Evolutionary conservation across 1,140 invertebrate species (phyloP).

Genomic region (Drosophila albomicans): DNA sequence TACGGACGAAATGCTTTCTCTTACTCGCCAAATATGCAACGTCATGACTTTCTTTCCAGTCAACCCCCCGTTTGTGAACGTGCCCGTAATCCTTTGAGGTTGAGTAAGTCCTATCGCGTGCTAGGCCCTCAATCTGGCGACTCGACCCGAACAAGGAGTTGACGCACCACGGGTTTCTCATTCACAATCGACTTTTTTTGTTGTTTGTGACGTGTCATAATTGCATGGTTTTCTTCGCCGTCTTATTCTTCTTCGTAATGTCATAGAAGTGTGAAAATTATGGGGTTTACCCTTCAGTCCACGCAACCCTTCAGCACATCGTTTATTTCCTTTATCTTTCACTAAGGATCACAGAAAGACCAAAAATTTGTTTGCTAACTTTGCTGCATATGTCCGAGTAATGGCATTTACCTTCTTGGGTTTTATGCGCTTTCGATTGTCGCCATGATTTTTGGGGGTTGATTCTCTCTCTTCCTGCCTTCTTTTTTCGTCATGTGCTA

Average conservation of each 20-base stretch:
- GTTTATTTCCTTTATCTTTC: slow-evolving; percentile 74
- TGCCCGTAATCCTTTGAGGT: slow-evolving; percentile 66
- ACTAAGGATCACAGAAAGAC: slow-evolving; percentile 54
- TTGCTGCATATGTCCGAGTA: slow-evolving; percentile 73
- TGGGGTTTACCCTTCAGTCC: slow-evolving; percentile 56
- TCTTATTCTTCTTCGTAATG: slow-evolving; percentile 1
- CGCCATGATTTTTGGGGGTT: slow-evolving; percentile 50
- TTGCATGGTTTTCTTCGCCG: slow-evolving; percentile 63
- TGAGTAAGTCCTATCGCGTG: slow-evolving; percentile 67
- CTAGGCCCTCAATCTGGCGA: slow-evolving; percentile 54
- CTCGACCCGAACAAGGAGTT: slow-evolving; percentile 30
- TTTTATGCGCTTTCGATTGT: slow-evolving; percentile 43
- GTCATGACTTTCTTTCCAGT: slow-evolving; percentile 73
- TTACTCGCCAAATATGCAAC: slow-evolving; percentile 54
- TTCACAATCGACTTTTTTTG: slow-evolving; percentile 34
- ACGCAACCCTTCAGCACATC: slow-evolving; percentile 59
- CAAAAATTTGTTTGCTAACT: slow-evolving; percentile 72
- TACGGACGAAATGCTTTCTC: neutral
- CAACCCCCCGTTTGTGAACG: slow-evolving; percentile 61
- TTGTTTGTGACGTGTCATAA: slow-evolving; percentile 71
- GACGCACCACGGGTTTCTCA: slow-evolving; percentile 64
- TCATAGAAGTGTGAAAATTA: slow-evolving; percentile 77
- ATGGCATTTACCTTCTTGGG: slow-evolving; percentile 56
- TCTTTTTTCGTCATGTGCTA: slow-evolving; percentile 60
- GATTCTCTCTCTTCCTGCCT: slow-evolving; percentile 43